Conservation (phyloP, 2,797 vertebrate genomes). For the Ambastaia sidthimunki region DNA sequence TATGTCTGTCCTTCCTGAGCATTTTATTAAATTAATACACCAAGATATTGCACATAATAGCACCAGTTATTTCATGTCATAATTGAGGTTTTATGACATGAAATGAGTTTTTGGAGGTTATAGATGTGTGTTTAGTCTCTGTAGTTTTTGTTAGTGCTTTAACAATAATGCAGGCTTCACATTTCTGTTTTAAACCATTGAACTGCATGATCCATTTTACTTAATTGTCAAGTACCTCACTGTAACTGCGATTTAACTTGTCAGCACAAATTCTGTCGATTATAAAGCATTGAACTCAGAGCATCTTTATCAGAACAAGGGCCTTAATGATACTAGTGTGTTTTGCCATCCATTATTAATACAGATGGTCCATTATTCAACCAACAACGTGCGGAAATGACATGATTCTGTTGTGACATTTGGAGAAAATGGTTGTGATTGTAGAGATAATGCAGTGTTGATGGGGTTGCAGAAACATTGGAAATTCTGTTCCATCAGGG, state of each 20-base stretch:
- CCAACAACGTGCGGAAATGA: neutral
- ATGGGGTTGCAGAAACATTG: constrained; percentile 48
- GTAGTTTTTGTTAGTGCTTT: neutral
- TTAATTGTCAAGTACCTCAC: neutral
- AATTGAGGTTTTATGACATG: too few species aligned
- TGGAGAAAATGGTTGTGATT: constrained; percentile 1
- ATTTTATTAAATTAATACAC: too few species aligned
- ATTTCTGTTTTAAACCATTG: neutral
- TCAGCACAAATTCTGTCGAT: neutral
- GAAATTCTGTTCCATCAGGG: constrained; percentile 57
- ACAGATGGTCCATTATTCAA: neutral
- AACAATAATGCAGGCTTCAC: neutral
- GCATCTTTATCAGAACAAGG: neutral
- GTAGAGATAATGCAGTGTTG: constrained; percentile 18
- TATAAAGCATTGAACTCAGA: neutral
- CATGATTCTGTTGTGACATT: constrained; percentile 14
- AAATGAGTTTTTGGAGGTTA: neutral
- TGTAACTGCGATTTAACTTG: neutral
- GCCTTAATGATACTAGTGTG: neutral
- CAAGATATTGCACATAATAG: too few species aligned
- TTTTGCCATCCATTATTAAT: neutral
- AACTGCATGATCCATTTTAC: neutral
- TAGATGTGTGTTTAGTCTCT: neutral
- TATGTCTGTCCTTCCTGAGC: too few species aligned
- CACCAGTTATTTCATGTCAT: neutral